A percentile compares a stretch with the other conserved stretches of the same genome.
Conservation (phyloP, 23 tunicate species). For the Trididemnum clinides region DNA sequence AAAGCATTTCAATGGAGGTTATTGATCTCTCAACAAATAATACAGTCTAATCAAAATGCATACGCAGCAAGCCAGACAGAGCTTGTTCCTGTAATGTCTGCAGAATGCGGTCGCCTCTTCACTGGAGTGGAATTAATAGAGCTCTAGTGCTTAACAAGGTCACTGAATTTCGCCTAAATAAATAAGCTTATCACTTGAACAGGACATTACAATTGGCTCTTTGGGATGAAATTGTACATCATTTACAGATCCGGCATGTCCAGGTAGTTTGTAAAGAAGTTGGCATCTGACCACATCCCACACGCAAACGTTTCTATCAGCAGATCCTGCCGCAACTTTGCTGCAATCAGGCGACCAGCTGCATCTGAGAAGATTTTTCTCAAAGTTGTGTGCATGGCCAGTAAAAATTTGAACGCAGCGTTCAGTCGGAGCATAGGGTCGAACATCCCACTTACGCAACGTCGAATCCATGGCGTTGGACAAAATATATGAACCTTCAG, state of each 20-base stretch:
- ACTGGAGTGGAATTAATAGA: too few relatives aligned
- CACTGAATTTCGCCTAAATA: slow-evolving; percentile 71
- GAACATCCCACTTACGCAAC: slow-evolving; percentile 84
- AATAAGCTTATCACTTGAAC: slow-evolving; percentile 89
- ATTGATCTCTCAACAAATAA: too few relatives aligned
- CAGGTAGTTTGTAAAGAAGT: slow-evolving; percentile 87
- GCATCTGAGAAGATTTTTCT: slow-evolving; percentile 87
- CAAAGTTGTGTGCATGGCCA: slow-evolving; percentile 91
- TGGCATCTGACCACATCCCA: slow-evolving; percentile 63
- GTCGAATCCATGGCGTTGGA: slow-evolving; percentile 98
- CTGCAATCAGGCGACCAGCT: slow-evolving; percentile 94
- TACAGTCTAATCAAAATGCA: too few relatives aligned
- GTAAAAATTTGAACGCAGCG: slow-evolving; percentile 68
- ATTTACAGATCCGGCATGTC: slow-evolving; percentile 92
- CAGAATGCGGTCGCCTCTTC: too few relatives aligned
- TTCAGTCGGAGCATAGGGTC: slow-evolving; percentile 90
- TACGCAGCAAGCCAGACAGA: too few relatives aligned
- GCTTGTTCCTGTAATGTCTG: too few relatives aligned
- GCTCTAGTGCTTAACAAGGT: too few relatives aligned
- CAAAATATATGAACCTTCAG: slow-evolving; percentile 64
- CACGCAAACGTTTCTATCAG: slow-evolving; percentile 84
- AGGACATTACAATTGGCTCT: slow-evolving; percentile 89
- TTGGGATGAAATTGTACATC: slow-evolving; percentile 96
- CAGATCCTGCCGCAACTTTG: slow-evolving; percentile 83
- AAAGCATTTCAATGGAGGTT: too few relatives aligned